These are phyloP conservation scores for Pachypeltis micranthus DNA, from an alignment of 1,140 invertebrate genomes.

Conservation along the genomic window DNA sequence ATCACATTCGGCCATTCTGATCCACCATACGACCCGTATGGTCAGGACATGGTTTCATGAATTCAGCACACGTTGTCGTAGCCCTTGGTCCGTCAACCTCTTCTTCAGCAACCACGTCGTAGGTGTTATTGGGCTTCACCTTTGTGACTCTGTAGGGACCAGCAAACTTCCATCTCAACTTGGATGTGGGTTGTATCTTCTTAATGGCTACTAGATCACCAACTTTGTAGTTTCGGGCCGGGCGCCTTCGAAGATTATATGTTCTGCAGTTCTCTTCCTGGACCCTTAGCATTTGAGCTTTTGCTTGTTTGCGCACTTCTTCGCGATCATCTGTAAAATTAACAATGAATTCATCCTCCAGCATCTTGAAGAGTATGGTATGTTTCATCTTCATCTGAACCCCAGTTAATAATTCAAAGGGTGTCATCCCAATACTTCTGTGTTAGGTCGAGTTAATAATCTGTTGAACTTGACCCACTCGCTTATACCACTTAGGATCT, in stretches of 20 bases:
- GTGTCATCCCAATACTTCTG: no score
- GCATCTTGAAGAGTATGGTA: background rate
- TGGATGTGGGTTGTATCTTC: background rate
- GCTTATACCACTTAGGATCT: no score
- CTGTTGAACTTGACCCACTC: no score
- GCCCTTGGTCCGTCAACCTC: background rate
- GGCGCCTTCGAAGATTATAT: background rate
- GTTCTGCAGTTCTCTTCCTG: background rate
- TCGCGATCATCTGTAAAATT: background rate
- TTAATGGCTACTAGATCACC: background rate
- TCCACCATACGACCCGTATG: conserved; percentile 4
- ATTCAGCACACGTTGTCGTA: background rate
- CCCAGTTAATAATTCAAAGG: no score
- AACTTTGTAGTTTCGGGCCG: no score
- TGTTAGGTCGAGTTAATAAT: no score
- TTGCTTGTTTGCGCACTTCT: background rate
- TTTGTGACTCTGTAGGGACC: background rate
- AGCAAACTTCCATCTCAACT: background rate
- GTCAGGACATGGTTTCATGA: background rate
- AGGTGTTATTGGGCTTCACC: background rate
- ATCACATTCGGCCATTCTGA: no score
- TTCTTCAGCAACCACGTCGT: background rate
- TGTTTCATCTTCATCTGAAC: no score
- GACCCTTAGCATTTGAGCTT: background rate
- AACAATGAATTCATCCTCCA: background rate